phyloP scores from a whole-genome alignment of 2,113 vertebrate genomes.

The Bolborhynchus lineola region DNA sequence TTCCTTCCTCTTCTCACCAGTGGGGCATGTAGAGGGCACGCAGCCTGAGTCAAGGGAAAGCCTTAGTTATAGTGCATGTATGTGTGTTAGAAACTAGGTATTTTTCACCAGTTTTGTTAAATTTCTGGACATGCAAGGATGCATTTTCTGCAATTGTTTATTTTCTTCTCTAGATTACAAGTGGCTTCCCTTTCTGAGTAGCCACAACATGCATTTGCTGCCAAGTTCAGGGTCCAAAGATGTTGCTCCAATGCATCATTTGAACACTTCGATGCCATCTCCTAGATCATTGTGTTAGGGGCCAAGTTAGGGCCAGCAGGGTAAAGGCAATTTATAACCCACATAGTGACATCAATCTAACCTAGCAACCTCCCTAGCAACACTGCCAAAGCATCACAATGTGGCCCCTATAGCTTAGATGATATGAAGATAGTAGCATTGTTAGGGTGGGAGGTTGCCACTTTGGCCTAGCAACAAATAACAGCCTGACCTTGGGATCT shows the following conservation, averaged over 20 bases:
- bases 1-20: background rate
- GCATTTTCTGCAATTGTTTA: background rate
- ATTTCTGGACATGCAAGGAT: background rate
- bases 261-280: conserved; percentile 38
- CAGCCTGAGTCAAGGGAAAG: background rate
- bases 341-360: conserved; percentile 63
- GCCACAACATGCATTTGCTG: background rate
- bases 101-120: background rate
- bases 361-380: conserved; percentile 73
- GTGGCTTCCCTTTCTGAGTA: background rate
- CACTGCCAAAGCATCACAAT: conserved; percentile 64
- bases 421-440: conserved; percentile 56
- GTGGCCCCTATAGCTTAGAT: conserved; percentile 59
- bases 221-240: conserved; percentile 22
- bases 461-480: conserved; percentile 67
- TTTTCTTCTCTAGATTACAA: background rate
- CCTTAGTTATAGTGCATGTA: background rate
- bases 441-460: conserved; percentile 55
- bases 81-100: background rate
- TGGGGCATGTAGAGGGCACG: background rate
- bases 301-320: conserved; percentile 57
- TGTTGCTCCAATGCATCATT: background rate
- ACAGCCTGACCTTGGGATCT: conserved; percentile 64
- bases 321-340: conserved; percentile 66
- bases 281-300: conserved; percentile 58